phyloP scores from a whole-genome alignment of 2,113 vertebrate genomes.

The Thamnophis sirtalis region DNA sequence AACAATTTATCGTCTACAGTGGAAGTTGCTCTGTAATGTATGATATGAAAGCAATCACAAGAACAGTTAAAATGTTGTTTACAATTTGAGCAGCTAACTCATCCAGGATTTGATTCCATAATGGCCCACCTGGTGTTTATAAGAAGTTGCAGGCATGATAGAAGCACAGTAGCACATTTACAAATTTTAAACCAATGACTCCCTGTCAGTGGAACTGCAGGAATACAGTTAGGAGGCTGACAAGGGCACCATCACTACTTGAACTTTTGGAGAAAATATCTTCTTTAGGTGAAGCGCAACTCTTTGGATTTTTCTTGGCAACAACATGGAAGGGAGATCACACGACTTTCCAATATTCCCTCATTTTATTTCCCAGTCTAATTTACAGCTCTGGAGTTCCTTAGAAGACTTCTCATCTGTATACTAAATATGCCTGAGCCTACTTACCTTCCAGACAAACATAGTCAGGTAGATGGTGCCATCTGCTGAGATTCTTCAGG shows the following conservation, averaged over 20 bases:
- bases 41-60: neutral
- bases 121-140: neutral
- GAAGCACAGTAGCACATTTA: neutral
- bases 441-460: neutral
- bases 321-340: too few relatives aligned
- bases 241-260: neutral
- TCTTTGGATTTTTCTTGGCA: too few relatives aligned
- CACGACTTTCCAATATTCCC: too few relatives aligned
- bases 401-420: neutral
- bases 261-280: neutral
- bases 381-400: neutral
- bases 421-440: neutral
- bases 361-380: too few relatives aligned
- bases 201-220: neutral
- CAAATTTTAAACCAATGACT: neutral
- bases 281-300: too few relatives aligned
- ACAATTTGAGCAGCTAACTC: neutral
- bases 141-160: neutral
- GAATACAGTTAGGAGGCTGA: neutral
- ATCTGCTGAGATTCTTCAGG: neutral
- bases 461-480: neutral
- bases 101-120: neutral
- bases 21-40: neutral
- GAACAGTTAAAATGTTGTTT: neutral
- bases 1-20: neutral